These are phyloP conservation scores for Myiotriccus ornatus DNA, from an alignment of 2,797 vertebrate species.

Conservation along the genomic window DNA sequence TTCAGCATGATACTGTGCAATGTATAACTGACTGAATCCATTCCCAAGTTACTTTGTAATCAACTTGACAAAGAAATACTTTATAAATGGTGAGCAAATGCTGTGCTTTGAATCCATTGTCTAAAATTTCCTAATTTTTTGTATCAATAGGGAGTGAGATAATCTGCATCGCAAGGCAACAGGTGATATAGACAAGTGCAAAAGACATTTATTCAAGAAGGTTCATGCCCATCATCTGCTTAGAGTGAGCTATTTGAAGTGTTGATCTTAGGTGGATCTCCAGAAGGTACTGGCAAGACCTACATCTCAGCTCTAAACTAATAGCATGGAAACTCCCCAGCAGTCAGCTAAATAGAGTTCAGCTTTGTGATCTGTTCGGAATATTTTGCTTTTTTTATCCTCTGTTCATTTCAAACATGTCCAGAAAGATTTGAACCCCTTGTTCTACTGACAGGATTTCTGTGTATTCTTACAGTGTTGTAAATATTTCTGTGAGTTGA, in stretches of 20 bases:
- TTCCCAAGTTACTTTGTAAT: neutral
- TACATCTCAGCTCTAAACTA: neutral
- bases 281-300: neutral
- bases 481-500: neutral
- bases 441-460: neutral
- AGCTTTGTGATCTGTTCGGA: neutral
- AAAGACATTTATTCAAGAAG: neutral
- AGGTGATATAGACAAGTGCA: rapidly evolving
- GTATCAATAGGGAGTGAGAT: neutral
- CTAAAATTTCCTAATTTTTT: neutral
- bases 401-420: neutral
- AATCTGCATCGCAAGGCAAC: neutral
- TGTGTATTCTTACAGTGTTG: neutral
- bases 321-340: neutral
- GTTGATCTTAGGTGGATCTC: neutral
- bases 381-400: neutral
- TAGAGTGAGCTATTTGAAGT: neutral
- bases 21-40: neutral
- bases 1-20: neutral
- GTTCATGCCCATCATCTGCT: neutral
- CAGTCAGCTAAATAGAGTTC: neutral
- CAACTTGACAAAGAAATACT: neutral
- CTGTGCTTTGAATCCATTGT: neutral
- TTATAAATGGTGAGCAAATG: neutral
- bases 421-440: neutral